Evolutionary conservation across 2,797 vertebrate genomes (phyloP), one percentile per base, ranked within the genome.

Genomic region (Gouania willdenowi): DNA sequence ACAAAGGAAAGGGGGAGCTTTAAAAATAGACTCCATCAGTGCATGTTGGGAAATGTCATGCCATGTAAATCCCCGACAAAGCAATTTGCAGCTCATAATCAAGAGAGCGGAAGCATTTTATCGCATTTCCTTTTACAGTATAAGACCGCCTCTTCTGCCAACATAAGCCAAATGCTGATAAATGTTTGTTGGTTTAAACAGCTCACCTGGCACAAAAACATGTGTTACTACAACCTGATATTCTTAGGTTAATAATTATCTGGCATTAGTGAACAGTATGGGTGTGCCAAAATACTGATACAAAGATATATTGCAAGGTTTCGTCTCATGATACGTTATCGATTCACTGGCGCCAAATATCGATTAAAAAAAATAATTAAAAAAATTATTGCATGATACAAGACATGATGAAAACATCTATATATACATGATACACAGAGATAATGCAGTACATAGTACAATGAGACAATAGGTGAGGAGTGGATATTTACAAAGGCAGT

Each of bases 1-100:
- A 55, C 54, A 66, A 51, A 54, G 56, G 71, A 53, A 82, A 54
- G 20, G 19, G 19, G 33, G 47, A 14, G 26, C 49, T 53, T 73
- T 80, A 81, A 81, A 84, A 86, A 85, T 86, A 87, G 81, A 53
- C 48, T 23, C 69, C 67, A 75, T 79, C 75, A 72, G 52, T 46
- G 61, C 52, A 46, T 46, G 52, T 67, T 82, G 82, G 78, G 77
- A 79, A 75, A 73, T 77, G 51, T 60, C 25, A 41, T 64, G 62
- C 48, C 76, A 56, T 80, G 81, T 77, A 62, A 62, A 79, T 60
- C 76, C 75, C 75, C 78, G 65, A 83, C 81, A 85, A 84, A 84
- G 77, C 81, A 57, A 81, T 87, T 85, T 83, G 70, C 73, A 61
- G 66, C 53, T 75, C 74, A 79, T 82, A 81, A 86, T 85, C 75